These are phyloP conservation scores for Anguilla pacifica DNA, from an alignment of 2,797 vertebrate genomes.

Conservation along the genomic window DNA sequence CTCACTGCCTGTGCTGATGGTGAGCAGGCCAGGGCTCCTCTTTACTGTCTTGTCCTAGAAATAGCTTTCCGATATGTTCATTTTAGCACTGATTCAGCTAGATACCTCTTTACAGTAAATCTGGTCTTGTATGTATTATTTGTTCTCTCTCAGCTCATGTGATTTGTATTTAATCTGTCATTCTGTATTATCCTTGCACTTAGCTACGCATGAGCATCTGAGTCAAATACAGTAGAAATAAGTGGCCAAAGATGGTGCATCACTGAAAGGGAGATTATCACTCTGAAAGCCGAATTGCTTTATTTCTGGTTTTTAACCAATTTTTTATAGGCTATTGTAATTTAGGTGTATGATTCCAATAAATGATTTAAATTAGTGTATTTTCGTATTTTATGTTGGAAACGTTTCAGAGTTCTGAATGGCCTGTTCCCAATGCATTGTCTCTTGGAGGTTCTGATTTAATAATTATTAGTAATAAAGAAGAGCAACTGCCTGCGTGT, in stretches of 20 bases:
- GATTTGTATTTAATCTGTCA: neutral
- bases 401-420: too few relatives aligned
- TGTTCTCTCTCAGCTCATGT: neutral
- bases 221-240: neutral
- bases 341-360: too few relatives aligned
- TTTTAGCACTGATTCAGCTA: neutral
- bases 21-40: neutral
- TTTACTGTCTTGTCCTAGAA: neutral
- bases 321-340: too few relatives aligned
- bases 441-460: neutral
- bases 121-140: neutral
- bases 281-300: too few relatives aligned
- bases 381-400: too few relatives aligned
- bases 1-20: neutral
- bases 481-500: neutral
- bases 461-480: neutral
- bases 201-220: neutral
- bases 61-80: neutral
- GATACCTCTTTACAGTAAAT: neutral
- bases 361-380: too few relatives aligned
- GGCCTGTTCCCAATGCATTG: too few relatives aligned
- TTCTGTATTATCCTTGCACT: neutral
- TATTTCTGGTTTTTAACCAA: too few relatives aligned
- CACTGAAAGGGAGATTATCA: too few relatives aligned
- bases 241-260: too few relatives aligned